Conservation (phyloP, 1,140 invertebrate genomes). For the Solenopsis fugax region DNA sequence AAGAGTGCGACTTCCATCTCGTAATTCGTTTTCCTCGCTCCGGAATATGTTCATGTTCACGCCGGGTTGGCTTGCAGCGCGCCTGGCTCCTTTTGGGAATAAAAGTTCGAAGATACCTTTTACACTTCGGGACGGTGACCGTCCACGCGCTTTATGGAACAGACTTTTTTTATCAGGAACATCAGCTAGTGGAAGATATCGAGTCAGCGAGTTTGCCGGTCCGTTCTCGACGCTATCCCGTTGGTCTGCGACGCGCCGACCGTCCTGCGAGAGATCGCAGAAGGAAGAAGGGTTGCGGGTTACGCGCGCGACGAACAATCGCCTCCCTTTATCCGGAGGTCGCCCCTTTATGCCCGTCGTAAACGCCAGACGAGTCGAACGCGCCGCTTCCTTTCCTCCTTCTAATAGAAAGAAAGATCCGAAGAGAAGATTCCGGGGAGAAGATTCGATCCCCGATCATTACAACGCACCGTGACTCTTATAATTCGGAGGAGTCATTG, state of each 20-base stretch:
- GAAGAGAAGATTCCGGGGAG: not conserved
- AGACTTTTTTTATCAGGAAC: slow-evolving; percentile 59
- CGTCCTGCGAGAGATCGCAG: slow-evolving; percentile 38
- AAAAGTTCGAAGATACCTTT: slow-evolving; percentile 70
- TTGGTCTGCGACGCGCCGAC: slow-evolving; percentile 20
- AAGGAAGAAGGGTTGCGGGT: slow-evolving; percentile 52
- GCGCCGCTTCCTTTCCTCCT: slow-evolving; percentile 36
- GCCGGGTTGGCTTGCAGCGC: not conserved
- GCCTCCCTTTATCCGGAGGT: slow-evolving; percentile 68
- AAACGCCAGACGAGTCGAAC: slow-evolving; percentile 73
- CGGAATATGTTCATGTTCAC: slow-evolving; percentile 55
- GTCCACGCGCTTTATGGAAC: slow-evolving; percentile 38
- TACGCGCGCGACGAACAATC: slow-evolving; percentile 31
- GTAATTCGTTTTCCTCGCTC: slow-evolving; percentile 27
- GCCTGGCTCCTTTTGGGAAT: slow-evolving; percentile 45
- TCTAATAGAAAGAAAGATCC: slow-evolving; percentile 52
- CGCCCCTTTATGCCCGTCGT: slow-evolving; percentile 75
- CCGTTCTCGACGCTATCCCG: not conserved
- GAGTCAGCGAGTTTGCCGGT: slow-evolving; percentile 64
- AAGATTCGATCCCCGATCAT: slow-evolving; percentile 42
- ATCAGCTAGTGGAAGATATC: slow-evolving; percentile 46
- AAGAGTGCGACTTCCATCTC: slow-evolving; percentile 47
- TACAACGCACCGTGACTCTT: slow-evolving; percentile 53
- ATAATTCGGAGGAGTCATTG: slow-evolving; percentile 34
- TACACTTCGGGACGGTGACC: slow-evolving; percentile 18